Base-by-base conservation (phyloP, 2,888 invertebrate species). In the Agrotis puta region DNA sequence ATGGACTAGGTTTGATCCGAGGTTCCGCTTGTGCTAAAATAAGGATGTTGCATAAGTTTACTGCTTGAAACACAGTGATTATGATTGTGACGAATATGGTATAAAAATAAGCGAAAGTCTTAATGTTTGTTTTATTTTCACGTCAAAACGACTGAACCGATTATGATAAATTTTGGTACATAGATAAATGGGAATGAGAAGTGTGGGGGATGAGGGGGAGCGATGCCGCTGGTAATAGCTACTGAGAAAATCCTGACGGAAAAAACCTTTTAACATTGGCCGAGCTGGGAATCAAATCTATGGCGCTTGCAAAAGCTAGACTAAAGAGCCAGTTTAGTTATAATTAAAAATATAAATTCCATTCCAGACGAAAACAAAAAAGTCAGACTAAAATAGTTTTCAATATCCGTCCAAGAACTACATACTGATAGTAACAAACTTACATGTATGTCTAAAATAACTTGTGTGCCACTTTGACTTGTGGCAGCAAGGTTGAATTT, bases 1-100 rank as follows among this genome's bases (percentile, higher is more conserved):
- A 77, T 73, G 20, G 45, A 61, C 16, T 77, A 66, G 69, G 78
- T 53, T 80, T 69, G 66, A 81, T 58, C 63, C 70, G 68, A 77
- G 57, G 72, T 69, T 78, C 79, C 82, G 65, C 20, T 79, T 16
- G 50, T 22, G 24, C 45, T 71, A 48, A 62, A 58, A 59, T 63
- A 66, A 18, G 9, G 33, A 33, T 45, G 18, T 54, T 70, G 22
- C 45, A 54, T 53, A 67, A 22, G 20, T 47, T 70, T 50, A 24
- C 1, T 18, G 43, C 22, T 58, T 68, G 33, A 27, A 66, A 57
- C 43, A 50, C 18, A 22, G 11, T 39, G 39, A 39, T 39, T 39
- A 2, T 51, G 33, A n/a, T 13, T 48, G 20, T 20, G 48, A 33
- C 16, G 22, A n/a, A 18, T 53, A n/a, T 4, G 22, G 3, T 16